Evolutionary conservation across 2,888 invertebrate genomes (phyloP), one percentile per base, ranked within the genome.

Genomic region (Caenorhabditis sp.): DNA sequence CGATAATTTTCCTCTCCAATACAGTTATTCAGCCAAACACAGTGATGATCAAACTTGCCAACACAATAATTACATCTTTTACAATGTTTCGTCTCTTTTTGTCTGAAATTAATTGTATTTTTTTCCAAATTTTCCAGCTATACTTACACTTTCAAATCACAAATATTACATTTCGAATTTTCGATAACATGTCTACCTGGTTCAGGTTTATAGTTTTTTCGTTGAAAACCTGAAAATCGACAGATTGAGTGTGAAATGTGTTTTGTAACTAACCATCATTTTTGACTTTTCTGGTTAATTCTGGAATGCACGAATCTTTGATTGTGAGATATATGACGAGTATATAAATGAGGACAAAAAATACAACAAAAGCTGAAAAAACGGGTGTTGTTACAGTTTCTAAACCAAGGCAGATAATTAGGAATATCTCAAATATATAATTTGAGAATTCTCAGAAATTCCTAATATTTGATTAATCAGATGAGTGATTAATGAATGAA

Each of bases 21-120:
- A 90, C 97, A 97, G 89, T 95, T 96, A 90, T 97, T 97, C 81
- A 97, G 91, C 97, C 97, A 97, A 91, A 95, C 95, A 91, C 97
- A 97, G 89, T 97, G 97, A 89, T 97, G 97, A 89, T 97, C 97
- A 89, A 97, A 97, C 69, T 92, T 91, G 17, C 92, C 92, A 61
- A 97, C 93, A 89, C 97, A 97, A 81, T 97, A 97, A 91, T 97
- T 97, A 90, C 97, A 97, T 81, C 94, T 92, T 84, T 94, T 93
- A 89, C 97, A 97, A 89, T 97, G 97, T 89, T 97, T 97, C 6
- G 89, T 89, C 66, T 83, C 86, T 26, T 83, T 79, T 55, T 84
- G 84, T 19, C 89, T 79, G 76, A 69, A 72, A 62, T 58, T 23
- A 23, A 36, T 55, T n/a, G 24, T 5, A 50, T 12, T n/a, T 54